Evolutionary conservation across 2,113 vertebrate species (phyloP).

Genomic region (Phylloscopus trochilus): DNA sequence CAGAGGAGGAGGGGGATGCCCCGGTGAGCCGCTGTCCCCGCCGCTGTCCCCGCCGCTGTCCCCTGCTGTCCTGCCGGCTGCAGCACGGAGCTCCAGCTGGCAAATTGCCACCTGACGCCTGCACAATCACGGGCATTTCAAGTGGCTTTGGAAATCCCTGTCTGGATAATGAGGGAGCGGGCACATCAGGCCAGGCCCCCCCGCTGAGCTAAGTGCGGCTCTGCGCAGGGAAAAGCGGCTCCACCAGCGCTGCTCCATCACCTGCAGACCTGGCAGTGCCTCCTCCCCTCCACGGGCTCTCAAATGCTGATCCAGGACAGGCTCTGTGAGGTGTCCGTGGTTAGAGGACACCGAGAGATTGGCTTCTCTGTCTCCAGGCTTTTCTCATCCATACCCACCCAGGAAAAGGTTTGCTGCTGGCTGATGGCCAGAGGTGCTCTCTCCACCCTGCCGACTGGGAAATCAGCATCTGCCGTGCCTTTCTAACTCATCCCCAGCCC

Average conservation of each 20-base stretch:
- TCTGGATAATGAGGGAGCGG: conserved; percentile 15
- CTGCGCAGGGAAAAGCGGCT: neutral
- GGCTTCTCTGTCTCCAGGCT: neutral
- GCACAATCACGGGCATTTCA: conserved; percentile 13
- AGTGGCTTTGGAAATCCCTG: neutral
- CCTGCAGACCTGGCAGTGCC: accelerated
- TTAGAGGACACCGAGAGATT: accelerated
- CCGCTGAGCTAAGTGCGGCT: conserved; percentile 14
- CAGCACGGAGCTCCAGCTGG: neutral
- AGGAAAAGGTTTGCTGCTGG: neutral
- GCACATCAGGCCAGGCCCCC: neutral
- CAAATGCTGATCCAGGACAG: neutral
- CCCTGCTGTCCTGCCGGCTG: neutral
- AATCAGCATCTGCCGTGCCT: neutral
- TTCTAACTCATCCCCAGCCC: neutral
- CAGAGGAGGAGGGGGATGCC: neutral
- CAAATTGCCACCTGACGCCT: neutral
- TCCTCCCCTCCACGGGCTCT: neutral
- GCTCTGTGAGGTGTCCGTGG: neutral
- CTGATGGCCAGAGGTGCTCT: neutral
- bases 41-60: neutral
- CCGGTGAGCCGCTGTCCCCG: neutral
- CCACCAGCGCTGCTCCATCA: accelerated
- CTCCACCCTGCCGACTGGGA: neutral
- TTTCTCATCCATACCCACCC: neutral